phyloP scores from a whole-genome alignment of 2,797 vertebrate species.

The Rhynchonycteris naso region DNA sequence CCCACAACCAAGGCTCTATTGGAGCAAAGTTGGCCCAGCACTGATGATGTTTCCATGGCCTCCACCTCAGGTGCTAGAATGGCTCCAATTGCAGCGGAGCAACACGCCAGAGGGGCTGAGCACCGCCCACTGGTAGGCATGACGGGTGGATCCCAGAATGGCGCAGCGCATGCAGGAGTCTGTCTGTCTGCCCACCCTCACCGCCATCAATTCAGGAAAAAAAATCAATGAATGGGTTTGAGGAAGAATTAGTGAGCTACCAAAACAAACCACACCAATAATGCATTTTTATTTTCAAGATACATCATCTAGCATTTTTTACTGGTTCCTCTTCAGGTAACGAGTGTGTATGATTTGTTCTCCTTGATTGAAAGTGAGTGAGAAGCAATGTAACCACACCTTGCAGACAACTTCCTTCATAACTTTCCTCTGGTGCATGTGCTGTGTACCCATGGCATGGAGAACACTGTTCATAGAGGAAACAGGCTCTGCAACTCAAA shows the following conservation, averaged over 20 bases:
- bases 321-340: not conserved
- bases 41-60: too few relatives aligned
- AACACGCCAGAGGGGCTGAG: too few relatives aligned
- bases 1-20: too few relatives aligned
- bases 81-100: too few relatives aligned
- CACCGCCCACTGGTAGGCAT: too few relatives aligned
- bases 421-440: not conserved
- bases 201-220: not conserved
- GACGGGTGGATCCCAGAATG: too few relatives aligned
- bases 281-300: not conserved
- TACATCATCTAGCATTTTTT: not conserved
- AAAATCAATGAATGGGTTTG: not conserved
- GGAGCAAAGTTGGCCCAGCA: too few relatives aligned
- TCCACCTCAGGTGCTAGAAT: too few relatives aligned
- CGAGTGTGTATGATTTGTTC: not conserved
- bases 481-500: not conserved
- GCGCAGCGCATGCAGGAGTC: too few relatives aligned
- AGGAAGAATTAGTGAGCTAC: not conserved
- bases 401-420: not conserved
- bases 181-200: too few relatives aligned
- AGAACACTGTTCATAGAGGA: not conserved
- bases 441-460: not conserved
- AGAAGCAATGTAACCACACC: slow-evolving; percentile 14
- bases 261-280: not conserved
- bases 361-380: not conserved